Evolutionary conservation across 92 coral and sea anemone genomes (phyloP), one percentile per base, ranked within the genome.

Genomic region (Actinostola sp.): DNA sequence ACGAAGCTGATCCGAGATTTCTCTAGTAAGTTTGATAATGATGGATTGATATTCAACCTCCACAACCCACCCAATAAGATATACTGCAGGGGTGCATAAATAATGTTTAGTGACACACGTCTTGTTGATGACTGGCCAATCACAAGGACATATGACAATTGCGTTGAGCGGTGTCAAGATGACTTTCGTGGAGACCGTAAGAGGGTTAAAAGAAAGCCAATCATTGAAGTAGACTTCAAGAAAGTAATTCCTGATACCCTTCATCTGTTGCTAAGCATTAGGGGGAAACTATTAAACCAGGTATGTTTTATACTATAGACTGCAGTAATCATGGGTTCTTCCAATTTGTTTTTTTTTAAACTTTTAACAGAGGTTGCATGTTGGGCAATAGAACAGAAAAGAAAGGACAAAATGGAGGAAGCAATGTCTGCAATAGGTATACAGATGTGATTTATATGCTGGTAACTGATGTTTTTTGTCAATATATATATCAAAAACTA

Each of bases 201-300:
- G 17, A 61, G 74, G 17, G 74, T 68, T 13, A 19, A 68, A 43
- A 14, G 27, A 0, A 48, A 14, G 27, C 74, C 74, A 46, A 27
- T 68, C 17, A 20, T 68, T 8, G 26, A 68, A 4, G n/a, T 68
- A 1, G 30, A 49, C 39, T 68, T 68, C 16, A 24, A 68, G 1
- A 68, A 49, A 50, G 74, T 68, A 0, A 27, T 46, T 34, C 74
- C 74, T 25, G 83, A 77, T 35, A 77, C 75, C 1, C 58, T 67
- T 14, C 75, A 76, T 36, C 75, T 77, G 24, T 52, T 66, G 26
- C 75, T 77, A 16, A 29, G 82, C 27, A 76, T 76, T 14, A 76
- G 68, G 59, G 71, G 82, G 17, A 76, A 76, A 46, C 64, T 77
- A 24, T 56, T 77, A 10, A 77, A 77, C 49, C 83, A 77, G 83